Conservation (phyloP, 2,113 vertebrate species). For the Eupsittula cactorum region DNA sequence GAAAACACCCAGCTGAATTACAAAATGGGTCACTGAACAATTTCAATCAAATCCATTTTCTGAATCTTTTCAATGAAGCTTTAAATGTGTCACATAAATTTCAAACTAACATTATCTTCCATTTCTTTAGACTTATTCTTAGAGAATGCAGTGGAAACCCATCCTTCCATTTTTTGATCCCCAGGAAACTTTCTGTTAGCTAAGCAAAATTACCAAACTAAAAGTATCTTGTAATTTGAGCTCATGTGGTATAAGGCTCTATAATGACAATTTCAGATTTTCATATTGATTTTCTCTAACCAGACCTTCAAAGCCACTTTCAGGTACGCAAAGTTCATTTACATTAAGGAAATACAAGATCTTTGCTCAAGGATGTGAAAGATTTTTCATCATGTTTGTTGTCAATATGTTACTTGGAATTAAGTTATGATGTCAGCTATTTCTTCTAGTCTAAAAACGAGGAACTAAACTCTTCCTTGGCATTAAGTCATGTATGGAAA, state of each 20-base stretch:
- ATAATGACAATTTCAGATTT: background rate
- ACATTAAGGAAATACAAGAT: background rate
- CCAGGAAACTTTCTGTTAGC: background rate
- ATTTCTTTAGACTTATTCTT: background rate
- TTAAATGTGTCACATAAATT: background rate
- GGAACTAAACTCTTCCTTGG: background rate
- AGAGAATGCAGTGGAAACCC: background rate
- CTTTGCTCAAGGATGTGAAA: background rate
- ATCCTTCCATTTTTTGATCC: background rate
- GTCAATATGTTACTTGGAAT: background rate
- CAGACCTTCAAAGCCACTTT: background rate
- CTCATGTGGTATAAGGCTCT: background rate
- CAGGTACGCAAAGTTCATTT: background rate
- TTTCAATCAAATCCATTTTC: background rate
- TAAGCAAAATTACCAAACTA: background rate
- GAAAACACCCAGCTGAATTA: background rate
- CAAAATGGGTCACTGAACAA: background rate
- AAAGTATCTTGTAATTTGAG: background rate
- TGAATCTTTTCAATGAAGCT: background rate
- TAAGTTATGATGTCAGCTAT: background rate
- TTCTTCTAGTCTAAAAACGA: background rate
- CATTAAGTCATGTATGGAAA: slow-evolving; percentile 36
- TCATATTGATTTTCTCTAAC: background rate
- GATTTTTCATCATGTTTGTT: background rate
- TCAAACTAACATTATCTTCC: background rate